phyloP scores from a whole-genome alignment of 2,113 vertebrate species.

The Hyaena hyaena region DNA sequence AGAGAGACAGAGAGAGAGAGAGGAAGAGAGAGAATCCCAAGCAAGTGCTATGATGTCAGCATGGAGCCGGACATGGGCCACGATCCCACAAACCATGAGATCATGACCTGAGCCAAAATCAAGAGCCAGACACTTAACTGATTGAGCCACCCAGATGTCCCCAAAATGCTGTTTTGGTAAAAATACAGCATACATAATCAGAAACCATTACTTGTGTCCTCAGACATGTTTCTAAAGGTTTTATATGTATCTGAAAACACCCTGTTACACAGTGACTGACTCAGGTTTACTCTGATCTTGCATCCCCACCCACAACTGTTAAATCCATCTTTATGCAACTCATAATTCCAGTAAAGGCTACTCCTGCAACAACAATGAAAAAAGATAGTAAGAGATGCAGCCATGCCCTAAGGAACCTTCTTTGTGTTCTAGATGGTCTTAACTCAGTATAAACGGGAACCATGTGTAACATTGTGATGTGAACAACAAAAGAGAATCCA shows the following conservation, averaged over 20 bases:
- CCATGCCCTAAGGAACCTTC: background rate
- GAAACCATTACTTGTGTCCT: background rate
- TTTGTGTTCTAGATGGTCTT: background rate
- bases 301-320: background rate
- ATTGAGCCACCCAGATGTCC: no score
- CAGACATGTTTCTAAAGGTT: background rate
- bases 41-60: no score
- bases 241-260: conserved; percentile 37
- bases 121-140: no score
- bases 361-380: background rate
- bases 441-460: no score
- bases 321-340: background rate
- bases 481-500: background rate
- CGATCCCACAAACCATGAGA: no score
- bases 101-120: no score
- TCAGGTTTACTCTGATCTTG: background rate
- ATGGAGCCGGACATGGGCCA: no score
- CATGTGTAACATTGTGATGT: background rate
- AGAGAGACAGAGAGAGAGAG: no score
- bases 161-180: background rate
- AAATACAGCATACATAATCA: background rate
- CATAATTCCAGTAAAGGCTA: background rate
- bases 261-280: background rate
- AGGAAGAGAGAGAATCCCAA: no score
- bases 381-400: background rate